A percentile compares a stretch with the other conserved stretches of the same genome.
phyloP scores from a whole-genome alignment of 2,888 invertebrate genomes.

The Oligia latruncula region DNA sequence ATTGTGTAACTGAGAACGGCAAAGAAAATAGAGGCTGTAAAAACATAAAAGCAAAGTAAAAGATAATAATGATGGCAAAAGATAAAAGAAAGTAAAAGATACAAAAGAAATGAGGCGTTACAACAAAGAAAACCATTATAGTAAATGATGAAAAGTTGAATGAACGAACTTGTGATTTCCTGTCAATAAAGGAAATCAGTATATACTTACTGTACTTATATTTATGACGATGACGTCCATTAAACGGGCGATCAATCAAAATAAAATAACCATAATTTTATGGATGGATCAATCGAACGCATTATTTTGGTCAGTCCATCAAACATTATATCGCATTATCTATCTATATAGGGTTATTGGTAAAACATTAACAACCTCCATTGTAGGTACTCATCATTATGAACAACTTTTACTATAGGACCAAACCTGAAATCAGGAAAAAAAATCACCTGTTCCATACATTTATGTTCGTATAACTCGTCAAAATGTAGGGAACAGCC shows the following conservation, averaged over 20 bases:
- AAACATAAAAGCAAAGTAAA: not conserved
- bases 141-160: not conserved
- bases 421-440: too few species aligned
- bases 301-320: not conserved
- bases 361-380: too few species aligned
- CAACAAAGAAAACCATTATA: not conserved
- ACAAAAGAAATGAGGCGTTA: not conserved
- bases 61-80: not conserved
- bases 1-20: slow-evolving; percentile 9
- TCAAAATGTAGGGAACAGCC: too few species aligned
- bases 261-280: slow-evolving; percentile 25
- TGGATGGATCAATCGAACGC: slow-evolving; percentile 19
- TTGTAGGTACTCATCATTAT: too few species aligned
- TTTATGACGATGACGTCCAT: slow-evolving; percentile 3
- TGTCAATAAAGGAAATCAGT: not conserved
- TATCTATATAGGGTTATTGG: too few species aligned
- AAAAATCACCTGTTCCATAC: too few species aligned
- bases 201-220: slow-evolving; percentile 1
- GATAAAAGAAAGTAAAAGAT: slow-evolving; percentile 2
- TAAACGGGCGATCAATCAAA: slow-evolving; percentile 17
- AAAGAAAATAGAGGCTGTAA: not conserved
- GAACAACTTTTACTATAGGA: too few species aligned
- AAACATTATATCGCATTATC: not conserved
- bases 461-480: too few species aligned
- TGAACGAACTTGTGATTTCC: not conserved